Evolutionary conservation across 2,888 invertebrate genomes (phyloP), one percentile per base, ranked within the genome.

Genomic region (Tachina fera): DNA sequence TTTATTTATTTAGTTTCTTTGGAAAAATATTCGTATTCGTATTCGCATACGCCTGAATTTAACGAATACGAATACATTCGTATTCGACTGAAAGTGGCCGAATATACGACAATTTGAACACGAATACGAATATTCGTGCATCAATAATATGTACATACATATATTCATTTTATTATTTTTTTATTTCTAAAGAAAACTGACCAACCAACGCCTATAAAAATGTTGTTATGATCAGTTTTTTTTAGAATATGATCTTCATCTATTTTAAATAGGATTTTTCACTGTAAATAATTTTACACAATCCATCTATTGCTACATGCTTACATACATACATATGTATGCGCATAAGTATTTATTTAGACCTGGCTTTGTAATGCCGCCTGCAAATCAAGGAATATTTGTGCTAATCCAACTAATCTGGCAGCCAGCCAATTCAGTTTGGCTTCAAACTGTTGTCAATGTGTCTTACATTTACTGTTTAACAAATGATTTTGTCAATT

Each of bases 401-500:
- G 68, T 51, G 51, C n/a, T 70, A 71, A 79, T 79, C 47, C 53
- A 39, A 31, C 13, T 31, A 31, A 31, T 31, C 43, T 60, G 61
- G 16, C 61, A 61, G 43, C 16, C 47, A 49, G 58, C 47, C 51
- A 31, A 13, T 9, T 6, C 76, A 58, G 41, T 63, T 63, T 31
- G 31, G 19, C 9, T 31, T 9, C 43, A 19, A 71, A 43, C 39
- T 60, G 74, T 39, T 81, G 60, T 74, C 45, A 22, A 53, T 53
- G 56, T 83, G 77, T 83, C 77, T 77, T 60, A 45, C 58, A 60
- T 77, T 58, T 58, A 19, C 63, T 72, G 72, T 70, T 61, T 51
- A 78, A 71, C 78, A 82, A 82, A 76, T 83, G 82, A 79, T 79
- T 53, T 75, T 86, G 86, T 86, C 86, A 86, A 60, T 79, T 83